These are phyloP conservation scores for Tinamus major DNA, from an alignment of 2,797 vertebrate genomes.

Conservation along the genomic window DNA sequence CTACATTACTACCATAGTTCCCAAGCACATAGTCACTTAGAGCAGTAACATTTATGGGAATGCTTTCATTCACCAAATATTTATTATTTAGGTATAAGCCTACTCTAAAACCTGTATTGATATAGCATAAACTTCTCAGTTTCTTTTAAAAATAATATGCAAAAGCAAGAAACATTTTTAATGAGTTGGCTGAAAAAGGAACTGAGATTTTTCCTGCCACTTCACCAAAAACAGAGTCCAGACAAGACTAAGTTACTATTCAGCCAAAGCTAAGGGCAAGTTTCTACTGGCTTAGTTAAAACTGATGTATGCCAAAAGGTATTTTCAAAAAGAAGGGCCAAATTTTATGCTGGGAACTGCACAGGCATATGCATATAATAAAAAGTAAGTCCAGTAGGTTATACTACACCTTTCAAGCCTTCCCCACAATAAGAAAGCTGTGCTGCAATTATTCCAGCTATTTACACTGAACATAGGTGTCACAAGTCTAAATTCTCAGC, in stretches of 20 bases:
- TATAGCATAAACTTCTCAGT: conserved; percentile 5
- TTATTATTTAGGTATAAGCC: conserved; percentile 49
- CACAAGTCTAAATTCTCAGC: conserved; percentile 31
- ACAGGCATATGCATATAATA: conserved; percentile 58
- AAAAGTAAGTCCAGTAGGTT: conserved; percentile 54
- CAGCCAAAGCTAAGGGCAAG: conserved; percentile 67
- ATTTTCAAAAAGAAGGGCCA: conserved; percentile 54
- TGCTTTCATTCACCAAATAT: conserved; percentile 58
- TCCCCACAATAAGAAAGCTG: background rate
- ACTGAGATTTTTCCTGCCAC: conserved; percentile 66
- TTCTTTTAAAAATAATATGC: conserved; percentile 33
- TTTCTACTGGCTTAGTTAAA: conserved; percentile 70
- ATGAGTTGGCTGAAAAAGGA: conserved; percentile 45
- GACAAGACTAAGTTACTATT: conserved; percentile 56
- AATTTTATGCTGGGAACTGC: conserved; percentile 51
- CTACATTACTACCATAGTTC: background rate
- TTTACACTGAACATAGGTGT: conserved; percentile 11
- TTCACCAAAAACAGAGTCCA: conserved; percentile 70
- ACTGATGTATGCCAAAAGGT: conserved; percentile 69
- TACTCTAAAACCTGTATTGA: conserved; percentile 27
- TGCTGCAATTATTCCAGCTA: background rate
- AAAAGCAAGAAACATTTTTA: conserved; percentile 47
- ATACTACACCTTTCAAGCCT: conserved; percentile 41
- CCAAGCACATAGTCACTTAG: background rate
- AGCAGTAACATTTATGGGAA: conserved; percentile 26